These are phyloP conservation scores for Erpobdella octoculata DNA, from an alignment of 2,888 invertebrate species.

Conservation along the genomic window DNA sequence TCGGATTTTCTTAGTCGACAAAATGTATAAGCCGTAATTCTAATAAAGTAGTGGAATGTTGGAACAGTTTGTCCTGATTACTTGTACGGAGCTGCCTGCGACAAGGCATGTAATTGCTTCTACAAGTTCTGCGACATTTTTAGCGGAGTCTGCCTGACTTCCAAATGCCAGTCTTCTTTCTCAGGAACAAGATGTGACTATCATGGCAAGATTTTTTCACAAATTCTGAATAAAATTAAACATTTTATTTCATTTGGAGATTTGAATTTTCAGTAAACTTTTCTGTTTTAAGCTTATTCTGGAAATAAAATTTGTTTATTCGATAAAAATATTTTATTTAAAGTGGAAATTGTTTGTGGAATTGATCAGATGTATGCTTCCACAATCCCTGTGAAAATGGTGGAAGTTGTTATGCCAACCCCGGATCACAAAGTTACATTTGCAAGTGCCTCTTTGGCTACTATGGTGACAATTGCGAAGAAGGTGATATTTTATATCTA, in stretches of 20 bases:
- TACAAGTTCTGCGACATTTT: neutral
- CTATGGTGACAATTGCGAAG: constrained; percentile 24
- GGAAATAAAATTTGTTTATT: no score
- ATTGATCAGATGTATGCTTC: constrained; percentile 11
- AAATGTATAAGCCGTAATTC: no score
- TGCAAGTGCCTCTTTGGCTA: constrained; percentile 12
- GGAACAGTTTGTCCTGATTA: constrained; percentile 17
- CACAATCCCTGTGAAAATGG: constrained; percentile 22
- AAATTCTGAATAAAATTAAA: neutral
- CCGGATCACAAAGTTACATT: neutral
- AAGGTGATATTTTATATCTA: no score
- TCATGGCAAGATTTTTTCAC: neutral
- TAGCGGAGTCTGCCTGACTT: neutral
- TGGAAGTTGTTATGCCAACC: neutral
- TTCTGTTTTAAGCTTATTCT: neutral
- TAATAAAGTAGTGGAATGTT: no score
- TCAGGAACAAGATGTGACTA: constrained; percentile 7
- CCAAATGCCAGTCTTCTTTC: constrained; percentile 5
- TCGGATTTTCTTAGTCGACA: no score
- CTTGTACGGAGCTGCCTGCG: neutral
- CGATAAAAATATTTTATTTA: no score
- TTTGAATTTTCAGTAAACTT: neutral
- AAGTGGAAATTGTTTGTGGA: no score
- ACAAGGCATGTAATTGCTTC: constrained; percentile 10
- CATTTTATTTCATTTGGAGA: neutral